Evolutionary conservation across 2,888 invertebrate genomes (phyloP), one percentile per base, ranked within the genome.

Genomic region (Sarcophaga caerulescens): DNA sequence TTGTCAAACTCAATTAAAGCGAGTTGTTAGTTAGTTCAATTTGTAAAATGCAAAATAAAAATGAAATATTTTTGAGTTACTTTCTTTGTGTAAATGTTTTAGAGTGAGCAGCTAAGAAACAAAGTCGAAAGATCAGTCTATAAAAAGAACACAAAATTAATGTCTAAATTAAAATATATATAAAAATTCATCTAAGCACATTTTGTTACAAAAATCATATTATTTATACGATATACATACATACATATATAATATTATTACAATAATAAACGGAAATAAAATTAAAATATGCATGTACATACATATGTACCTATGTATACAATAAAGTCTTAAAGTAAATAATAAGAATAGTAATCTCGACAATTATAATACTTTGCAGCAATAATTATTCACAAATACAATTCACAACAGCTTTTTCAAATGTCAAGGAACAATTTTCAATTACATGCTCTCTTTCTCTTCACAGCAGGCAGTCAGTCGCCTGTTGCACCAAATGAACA

Each of bases 1-100:
- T 21, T 71, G 65, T 45, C 70, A 35, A 35, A 35, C 8, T 35
- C 8, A 35, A n/a, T 45, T 19, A 65, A 4, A n/a, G 1, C 23
- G 2, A 65, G 6, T 14, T 14, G 6, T 57, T n/a, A 62, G 17
- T 45, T 11, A 21, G n/a, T 25, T 25, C 4, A 25, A 25, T 5
- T 25, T 25, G 35, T 35, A 35, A 35, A 35, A 35, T 35, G 8
- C 35, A 35, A 35, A 3, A n/a, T 19, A 25, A 63, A 52, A 70
- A 52, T 10, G 1, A 35, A 23, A 21, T 47, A 23, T 73, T 73
- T 82, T 44, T 81, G 52, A 81, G 69, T 69, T 74, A 8, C 52
- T 12, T 83, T 84, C 81, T 85, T 81, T 76, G 77, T 81, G 68
- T 83, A 59, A 52, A 69, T 85, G 83, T 35, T 83, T 77, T 85